Evolutionary conservation across 2,797 vertebrate genomes (phyloP).

Genomic region (Danio kyathit): DNA sequence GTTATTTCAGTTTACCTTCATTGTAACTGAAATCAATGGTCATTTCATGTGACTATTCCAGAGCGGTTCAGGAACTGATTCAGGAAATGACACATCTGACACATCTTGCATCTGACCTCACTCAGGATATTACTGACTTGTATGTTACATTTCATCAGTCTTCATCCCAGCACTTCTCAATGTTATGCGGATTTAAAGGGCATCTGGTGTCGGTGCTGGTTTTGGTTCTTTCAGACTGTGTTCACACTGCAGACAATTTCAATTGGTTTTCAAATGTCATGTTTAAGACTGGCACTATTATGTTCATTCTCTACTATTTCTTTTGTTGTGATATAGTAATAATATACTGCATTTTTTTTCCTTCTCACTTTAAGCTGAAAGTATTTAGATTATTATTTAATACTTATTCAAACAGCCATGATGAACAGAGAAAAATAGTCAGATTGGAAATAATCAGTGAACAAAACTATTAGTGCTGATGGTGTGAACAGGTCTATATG

Average conservation of each 20-base stretch:
- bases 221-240: constrained; percentile 1
- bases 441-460: neutral
- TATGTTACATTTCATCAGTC: constrained; percentile 33
- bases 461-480: constrained; percentile 12
- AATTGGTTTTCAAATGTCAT: neutral
- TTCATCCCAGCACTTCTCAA: neutral
- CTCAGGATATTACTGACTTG: constrained; percentile 36
- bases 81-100: constrained; percentile 38
- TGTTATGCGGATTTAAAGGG: neutral
- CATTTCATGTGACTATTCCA: constrained; percentile 72
- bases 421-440: neutral
- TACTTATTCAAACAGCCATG: neutral
- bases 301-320: neutral
- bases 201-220: constrained; percentile 29
- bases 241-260: constrained; percentile 20
- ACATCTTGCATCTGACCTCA: constrained; percentile 26
- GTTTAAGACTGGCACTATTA: neutral
- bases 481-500: constrained; percentile 17
- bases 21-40: neutral
- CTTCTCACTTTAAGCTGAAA: neutral
- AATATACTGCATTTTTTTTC: neutral
- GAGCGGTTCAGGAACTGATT: constrained; percentile 40
- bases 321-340: neutral
- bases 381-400: neutral
- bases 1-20: neutral